Evolutionary conservation across 2,888 invertebrate genomes (phyloP).

Genomic region (Mesorhabditis sp.): DNA sequence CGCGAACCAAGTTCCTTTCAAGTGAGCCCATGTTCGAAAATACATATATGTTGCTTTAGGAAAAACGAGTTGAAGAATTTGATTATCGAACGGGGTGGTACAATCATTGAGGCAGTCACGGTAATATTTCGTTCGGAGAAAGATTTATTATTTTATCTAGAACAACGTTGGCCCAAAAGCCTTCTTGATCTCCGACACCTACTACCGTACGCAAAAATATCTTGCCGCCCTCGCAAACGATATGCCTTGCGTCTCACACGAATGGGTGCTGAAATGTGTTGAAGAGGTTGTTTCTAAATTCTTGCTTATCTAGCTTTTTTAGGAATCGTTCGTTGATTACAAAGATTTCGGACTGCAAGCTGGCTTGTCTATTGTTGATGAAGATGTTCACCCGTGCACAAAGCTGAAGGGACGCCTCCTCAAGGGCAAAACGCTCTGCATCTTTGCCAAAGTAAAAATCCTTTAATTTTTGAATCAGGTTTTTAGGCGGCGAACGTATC

Average conservation of each 20-base stretch:
- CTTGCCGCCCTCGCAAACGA: conserved; percentile 72
- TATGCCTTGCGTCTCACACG: conserved; percentile 69
- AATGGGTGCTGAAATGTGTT: conserved; percentile 72
- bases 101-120: conserved; percentile 45
- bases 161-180: conserved; percentile 17
- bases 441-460: conserved; percentile 18
- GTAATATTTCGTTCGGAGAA: conserved; percentile 16
- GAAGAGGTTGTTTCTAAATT: conserved; percentile 50
- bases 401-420: conserved; percentile 41
- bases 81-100: conserved; percentile 44
- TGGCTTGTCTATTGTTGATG: conserved; percentile 40
- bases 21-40: background rate
- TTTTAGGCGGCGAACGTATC: conserved; percentile 13
- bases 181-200: conserved; percentile 67
- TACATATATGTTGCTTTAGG: conserved; percentile 28
- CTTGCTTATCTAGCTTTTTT: conserved; percentile 6
- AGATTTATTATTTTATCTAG: conserved; percentile 8
- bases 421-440: conserved; percentile 32
- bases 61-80: conserved; percentile 46
- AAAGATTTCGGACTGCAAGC: conserved; percentile 39
- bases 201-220: conserved; percentile 74
- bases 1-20: background rate
- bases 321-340: conserved; percentile 35
- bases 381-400: conserved; percentile 28
- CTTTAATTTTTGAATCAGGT: conserved; percentile 13